Evolutionary conservation across 2,113 vertebrate species (phyloP).

Genomic region (Alexandromys fortis): DNA sequence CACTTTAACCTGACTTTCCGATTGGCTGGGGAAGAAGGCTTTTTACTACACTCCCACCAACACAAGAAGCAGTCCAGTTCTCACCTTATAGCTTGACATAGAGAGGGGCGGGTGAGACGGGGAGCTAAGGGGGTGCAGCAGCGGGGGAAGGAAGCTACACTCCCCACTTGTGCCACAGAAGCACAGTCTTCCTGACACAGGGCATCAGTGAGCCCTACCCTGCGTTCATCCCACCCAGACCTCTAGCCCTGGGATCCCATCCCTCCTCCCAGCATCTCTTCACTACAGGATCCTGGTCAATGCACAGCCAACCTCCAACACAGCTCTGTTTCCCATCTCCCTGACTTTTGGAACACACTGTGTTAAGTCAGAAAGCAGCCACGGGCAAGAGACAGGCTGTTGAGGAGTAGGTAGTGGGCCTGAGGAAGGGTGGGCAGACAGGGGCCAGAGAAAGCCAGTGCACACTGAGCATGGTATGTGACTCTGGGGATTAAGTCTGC

Average conservation of each 20-base stretch:
- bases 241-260: too few species aligned
- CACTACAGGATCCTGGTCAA: neutral
- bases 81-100: neutral
- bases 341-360: neutral
- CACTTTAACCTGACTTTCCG: too few species aligned
- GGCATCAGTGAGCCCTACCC: neutral
- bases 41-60: neutral
- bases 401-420: neutral
- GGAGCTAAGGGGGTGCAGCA: neutral
- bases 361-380: neutral
- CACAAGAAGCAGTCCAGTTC: neutral
- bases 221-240: too few species aligned
- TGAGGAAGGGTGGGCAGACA: neutral
- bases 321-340: neutral
- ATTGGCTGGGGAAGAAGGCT: neutral
- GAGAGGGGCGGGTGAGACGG: neutral
- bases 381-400: neutral
- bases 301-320: neutral
- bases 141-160: accelerated
- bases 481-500: too few species aligned
- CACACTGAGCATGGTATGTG: accelerated
- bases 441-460: accelerated
- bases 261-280: neutral
- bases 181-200: neutral
- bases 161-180: neutral